Evolutionary conservation across 2,797 vertebrate species (phyloP), one percentile per base, ranked within the genome.

Genomic region (Xenops minutus): DNA sequence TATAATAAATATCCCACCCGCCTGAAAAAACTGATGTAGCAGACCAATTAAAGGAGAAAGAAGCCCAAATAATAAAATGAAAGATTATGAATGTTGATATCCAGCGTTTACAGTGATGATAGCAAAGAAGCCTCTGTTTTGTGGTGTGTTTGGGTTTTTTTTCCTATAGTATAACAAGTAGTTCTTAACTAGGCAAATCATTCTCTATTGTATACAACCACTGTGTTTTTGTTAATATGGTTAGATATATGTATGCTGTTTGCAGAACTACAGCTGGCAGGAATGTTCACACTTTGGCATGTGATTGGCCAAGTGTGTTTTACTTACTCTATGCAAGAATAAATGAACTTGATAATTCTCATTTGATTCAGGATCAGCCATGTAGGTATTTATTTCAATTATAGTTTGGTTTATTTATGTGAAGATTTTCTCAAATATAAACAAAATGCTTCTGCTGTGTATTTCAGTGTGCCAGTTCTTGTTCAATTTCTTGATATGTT

Each of bases 61-160:
- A 66, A 44, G 22, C 46, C 73, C 8, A 80, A 92, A 63, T 30
- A 77, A 49, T 0, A 0, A 75, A 88, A 62, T 13, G 3, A 58
- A 85, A 77, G 74, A 58, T 39, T 36, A 7, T 36, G 19, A 23
- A 36, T 66, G 6, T n/a, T 79, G 34, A 29, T 78, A 61, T 26
- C 14, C 0, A 0, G 5, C 30, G 10, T 21, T n/a, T 51, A 36
- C 39, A 66, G n/a, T 5, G 14, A 51, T 64, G 43, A 52, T 8
- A 72, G 20, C 21, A 75, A 89, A 8, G 19, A 81, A 73, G 6
- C 3, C 36, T 81, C 32, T 59, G 3, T 37, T 86, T 73, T 49
- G 27, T 80, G 21, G 43, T 24, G 17, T 29, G 44, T 52, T 52
- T 30, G 29, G 21, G 7, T n/a, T 66, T 83, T 78, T 77, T 64